Conservation (phyloP, 2,797 vertebrate genomes). For the Sebastes baramenuke region DNA sequence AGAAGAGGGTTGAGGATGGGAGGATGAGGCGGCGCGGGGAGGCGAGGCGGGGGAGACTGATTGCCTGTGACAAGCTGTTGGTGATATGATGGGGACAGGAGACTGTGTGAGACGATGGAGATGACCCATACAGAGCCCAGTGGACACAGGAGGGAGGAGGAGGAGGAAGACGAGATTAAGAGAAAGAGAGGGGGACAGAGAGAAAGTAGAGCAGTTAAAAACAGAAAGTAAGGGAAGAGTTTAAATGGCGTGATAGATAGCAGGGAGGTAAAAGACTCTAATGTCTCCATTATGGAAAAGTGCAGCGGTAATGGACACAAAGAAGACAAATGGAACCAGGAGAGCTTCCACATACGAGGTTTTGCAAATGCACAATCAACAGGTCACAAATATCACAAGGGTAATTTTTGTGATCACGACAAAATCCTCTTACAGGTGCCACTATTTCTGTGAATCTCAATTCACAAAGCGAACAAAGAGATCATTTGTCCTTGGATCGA, state of each 20-base stretch:
- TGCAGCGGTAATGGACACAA: constrained; percentile 66
- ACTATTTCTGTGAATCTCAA: constrained; percentile 34
- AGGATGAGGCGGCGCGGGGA: constrained; percentile 38
- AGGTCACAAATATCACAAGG: constrained; percentile 58
- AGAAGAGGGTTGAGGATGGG: constrained; percentile 39
- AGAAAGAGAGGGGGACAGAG: not conserved
- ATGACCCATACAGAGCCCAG: constrained; percentile 29
- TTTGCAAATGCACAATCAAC: constrained; percentile 67
- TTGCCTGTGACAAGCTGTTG: constrained; percentile 81
- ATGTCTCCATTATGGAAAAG: constrained; percentile 71
- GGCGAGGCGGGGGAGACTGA: constrained; percentile 58
- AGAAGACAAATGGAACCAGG: constrained; percentile 54
- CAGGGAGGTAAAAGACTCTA: constrained; percentile 64
- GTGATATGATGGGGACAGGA: constrained; percentile 78
- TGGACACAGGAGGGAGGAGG: constrained; percentile 9
- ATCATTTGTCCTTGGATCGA: constrained; percentile 39
- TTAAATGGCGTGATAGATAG: constrained; percentile 62
- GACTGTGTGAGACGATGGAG: constrained; percentile 55
- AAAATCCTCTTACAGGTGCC: constrained; percentile 48
- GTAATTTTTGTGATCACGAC: not conserved
- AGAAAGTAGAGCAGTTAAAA: constrained; percentile 51
- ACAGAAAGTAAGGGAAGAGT: constrained; percentile 64
- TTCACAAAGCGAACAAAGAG: constrained; percentile 46
- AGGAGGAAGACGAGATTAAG: not conserved
- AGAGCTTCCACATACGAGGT: constrained; percentile 39